A percentile compares a stretch with the other conserved stretches of the same genome.
Conservation (phyloP, 2,113 vertebrate genomes). For the Ceyx margarethae region DNA sequence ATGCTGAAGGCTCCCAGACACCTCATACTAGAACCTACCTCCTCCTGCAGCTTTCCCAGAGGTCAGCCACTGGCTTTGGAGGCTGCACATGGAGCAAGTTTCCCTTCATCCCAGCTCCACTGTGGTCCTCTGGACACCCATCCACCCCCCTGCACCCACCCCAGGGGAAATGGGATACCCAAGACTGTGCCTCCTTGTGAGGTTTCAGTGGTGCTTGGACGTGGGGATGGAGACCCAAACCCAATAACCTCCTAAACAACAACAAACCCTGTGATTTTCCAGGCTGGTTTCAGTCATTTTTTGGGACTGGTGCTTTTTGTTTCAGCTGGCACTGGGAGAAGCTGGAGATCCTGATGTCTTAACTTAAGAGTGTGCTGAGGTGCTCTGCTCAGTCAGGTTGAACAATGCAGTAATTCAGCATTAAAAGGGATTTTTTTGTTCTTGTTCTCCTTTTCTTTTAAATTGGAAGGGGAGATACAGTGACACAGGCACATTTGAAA, state of each 20-base stretch:
- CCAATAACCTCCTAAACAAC: background rate
- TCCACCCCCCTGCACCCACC: background rate
- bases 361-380: background rate
- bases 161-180: accelerated
- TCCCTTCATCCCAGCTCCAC: background rate
- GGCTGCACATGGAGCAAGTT: background rate
- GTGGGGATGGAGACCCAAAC: background rate
- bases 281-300: background rate
- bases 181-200: background rate
- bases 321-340: background rate
- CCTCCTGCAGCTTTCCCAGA: background rate
- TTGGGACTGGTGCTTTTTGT: background rate
- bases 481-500: background rate
- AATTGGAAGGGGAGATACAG: background rate
- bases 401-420: background rate
- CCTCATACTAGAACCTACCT: background rate
- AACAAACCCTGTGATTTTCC: background rate
- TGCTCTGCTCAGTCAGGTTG: background rate
- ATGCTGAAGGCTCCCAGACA: accelerated
- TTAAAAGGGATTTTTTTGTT: background rate
- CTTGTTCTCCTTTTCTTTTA: background rate
- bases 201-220: background rate
- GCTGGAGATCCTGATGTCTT: background rate
- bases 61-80: background rate
- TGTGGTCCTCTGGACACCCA: background rate